Base-by-base conservation (phyloP, 2,888 invertebrate genomes). In the Diplazon laetatorius region DNA sequence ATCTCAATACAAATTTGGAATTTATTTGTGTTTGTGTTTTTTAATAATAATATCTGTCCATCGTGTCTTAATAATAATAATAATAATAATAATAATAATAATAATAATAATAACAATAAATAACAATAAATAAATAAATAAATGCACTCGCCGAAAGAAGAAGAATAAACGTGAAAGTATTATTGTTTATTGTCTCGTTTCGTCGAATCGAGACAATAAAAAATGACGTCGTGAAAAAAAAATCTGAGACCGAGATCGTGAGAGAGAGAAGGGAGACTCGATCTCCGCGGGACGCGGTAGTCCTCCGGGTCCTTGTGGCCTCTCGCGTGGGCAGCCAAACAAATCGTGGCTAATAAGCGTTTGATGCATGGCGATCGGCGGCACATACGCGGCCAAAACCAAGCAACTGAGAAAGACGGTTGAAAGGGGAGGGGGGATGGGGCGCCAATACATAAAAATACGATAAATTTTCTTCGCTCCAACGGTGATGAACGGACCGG, bases 401-500 rank as follows among this genome's bases (percentile, higher is more conserved):
- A n/a, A n/a, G n/a, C n/a, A n/a, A n/a, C n/a, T n/a, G n/a, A n/a
- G n/a, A n/a, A n/a, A n/a, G n/a, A n/a, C n/a, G n/a, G n/a, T n/a
- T n/a, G 35, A 37, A n/a, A 37, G 5, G 81, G 79, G 80, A 82
- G 78, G 84, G 85, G 84, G 83, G 84, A 87, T 78, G 86, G 87
- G 79, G 85, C 69, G 85, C 86, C 87, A 86, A 87, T 87, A 88
- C 87, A 88, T 87, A 87, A 88, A 87, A 85, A 88, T 88, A 87
- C 85, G 87, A 88, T 88, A 88, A 88, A 88, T 88, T 87, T 85
- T 83, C 86, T 72, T 79, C 87, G 86, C 85, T 85, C 83, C 85
- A 85, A 84, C 84, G 83, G 86, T 88, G 88, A 88, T 88, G 88
- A 88, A 88, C 88, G 87, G 86, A n/a, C 85, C 84, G 87, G 84